phyloP scores from a whole-genome alignment of 1,140 invertebrate species.

The Lepidurus couesii region DNA sequence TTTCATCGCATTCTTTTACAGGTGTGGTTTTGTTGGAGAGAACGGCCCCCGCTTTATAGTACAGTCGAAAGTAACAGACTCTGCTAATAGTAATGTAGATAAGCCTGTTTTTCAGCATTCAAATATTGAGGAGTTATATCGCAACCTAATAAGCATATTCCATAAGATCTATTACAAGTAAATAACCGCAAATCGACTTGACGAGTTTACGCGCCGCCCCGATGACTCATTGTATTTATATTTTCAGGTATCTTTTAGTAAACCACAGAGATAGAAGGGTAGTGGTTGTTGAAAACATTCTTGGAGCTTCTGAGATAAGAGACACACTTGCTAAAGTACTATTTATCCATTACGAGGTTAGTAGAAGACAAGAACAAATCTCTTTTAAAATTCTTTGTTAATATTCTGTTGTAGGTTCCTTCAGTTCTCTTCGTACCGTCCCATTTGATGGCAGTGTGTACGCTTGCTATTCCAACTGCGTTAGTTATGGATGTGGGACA shows the following conservation, averaged over 20 bases:
- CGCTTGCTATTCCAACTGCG: constrained; percentile 67
- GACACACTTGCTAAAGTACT: constrained; percentile 85
- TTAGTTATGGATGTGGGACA: constrained; percentile 84
- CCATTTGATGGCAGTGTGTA: constrained; percentile 71
- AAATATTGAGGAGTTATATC: constrained; percentile 69
- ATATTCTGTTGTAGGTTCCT: constrained; percentile 48
- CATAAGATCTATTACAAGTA: constrained; percentile 84
- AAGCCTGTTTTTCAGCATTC: constrained; percentile 65
- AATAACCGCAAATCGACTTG: constrained; percentile 30
- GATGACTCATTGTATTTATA: constrained; percentile 38
- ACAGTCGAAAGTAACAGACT: constrained; percentile 64
- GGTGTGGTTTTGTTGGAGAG: constrained; percentile 88
- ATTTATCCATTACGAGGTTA: constrained; percentile 85
- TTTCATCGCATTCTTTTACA: constrained; percentile 45
- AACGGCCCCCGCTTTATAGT: constrained; percentile 79
- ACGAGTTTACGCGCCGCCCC: background rate
- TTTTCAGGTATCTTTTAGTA: constrained; percentile 69
- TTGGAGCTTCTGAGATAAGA: constrained; percentile 71
- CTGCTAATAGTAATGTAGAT: constrained; percentile 53
- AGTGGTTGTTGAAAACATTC: constrained; percentile 81
- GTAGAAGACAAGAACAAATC: background rate
- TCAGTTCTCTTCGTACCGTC: constrained; percentile 66
- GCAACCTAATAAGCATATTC: constrained; percentile 80
- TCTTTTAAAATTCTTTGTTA: background rate
- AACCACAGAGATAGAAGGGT: constrained; percentile 89